Evolutionary conservation across 2,113 vertebrate genomes (phyloP).

Genomic region (Himantopus leucocephalus): DNA sequence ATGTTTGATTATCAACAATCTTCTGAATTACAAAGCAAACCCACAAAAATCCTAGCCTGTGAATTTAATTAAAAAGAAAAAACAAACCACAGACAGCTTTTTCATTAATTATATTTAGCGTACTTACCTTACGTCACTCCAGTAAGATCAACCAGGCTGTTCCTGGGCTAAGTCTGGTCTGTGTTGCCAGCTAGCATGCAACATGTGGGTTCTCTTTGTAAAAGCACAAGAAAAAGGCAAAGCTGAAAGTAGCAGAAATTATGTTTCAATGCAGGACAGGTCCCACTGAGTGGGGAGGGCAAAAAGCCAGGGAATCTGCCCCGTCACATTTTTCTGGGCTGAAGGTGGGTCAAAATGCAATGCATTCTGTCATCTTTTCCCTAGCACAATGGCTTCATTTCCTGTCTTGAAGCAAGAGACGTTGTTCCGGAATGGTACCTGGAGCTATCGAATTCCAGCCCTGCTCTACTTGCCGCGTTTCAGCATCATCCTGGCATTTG

Average conservation of each 20-base stretch:
- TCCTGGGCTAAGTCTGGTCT: background rate
- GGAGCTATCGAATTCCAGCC: slow-evolving; percentile 69
- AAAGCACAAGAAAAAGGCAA: background rate
- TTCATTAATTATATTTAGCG: background rate
- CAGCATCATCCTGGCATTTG: slow-evolving; percentile 70
- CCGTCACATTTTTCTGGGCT: background rate
- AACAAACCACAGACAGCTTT: background rate
- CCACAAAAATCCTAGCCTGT: background rate
- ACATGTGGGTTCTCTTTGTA: background rate
- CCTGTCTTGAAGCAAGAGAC: slow-evolving; percentile 38
- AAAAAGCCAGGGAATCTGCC: background rate
- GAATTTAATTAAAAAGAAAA: background rate
- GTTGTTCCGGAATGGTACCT: background rate
- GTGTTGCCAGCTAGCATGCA: background rate
- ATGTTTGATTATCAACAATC: background rate
- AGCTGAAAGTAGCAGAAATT: background rate
- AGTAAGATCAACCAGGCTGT: background rate
- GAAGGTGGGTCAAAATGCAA: background rate
- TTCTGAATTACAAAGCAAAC: background rate
- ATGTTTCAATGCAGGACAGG: background rate
- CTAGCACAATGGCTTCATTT: slow-evolving; percentile 14
- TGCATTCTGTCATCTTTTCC: background rate
- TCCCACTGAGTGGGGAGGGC: background rate
- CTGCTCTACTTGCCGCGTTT: slow-evolving; percentile 67
- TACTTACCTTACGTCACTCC: background rate